These are phyloP conservation scores for Antheraea yamamai DNA, from an alignment of 2,888 invertebrate species.

Conservation along the genomic window DNA sequence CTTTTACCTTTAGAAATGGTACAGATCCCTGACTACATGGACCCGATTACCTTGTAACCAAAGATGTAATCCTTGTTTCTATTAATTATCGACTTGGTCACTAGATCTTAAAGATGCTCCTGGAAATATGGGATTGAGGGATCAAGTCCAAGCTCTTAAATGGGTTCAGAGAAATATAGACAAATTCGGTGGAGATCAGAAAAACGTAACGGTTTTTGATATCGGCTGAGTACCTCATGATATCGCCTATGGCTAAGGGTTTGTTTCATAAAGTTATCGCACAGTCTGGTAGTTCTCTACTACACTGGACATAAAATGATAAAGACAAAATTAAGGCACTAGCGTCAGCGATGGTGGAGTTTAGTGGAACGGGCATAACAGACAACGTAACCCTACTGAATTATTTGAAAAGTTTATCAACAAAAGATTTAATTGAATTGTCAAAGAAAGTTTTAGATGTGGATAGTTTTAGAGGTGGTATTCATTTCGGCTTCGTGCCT, in stretches of 20 bases:
- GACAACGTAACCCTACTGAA: conserved; percentile 53
- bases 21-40: conserved; percentile 65
- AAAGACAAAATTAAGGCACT: conserved; percentile 46
- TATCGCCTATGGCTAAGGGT: conserved; percentile 73
- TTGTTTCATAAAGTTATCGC: conserved; percentile 69
- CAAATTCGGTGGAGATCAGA: conserved; percentile 73
- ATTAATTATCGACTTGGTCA: conserved; percentile 72
- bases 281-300: conserved; percentile 78
- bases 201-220: conserved; percentile 78
- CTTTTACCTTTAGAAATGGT: conserved; percentile 69
- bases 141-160: conserved; percentile 77
- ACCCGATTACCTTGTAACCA: conserved; percentile 71
- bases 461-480: conserved; percentile 56
- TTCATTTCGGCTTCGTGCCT: conserved; percentile 75
- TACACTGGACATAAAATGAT: conserved; percentile 71
- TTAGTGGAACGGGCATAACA: conserved; percentile 45
- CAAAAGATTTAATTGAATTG: conserved; percentile 54
- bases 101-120: conserved; percentile 66
- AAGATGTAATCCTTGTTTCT: conserved; percentile 66
- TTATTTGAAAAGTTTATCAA: conserved; percentile 55
- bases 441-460: conserved; percentile 49
- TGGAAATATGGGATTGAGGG: conserved; percentile 77
- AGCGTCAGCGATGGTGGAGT: conserved; percentile 53
- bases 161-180: conserved; percentile 77
- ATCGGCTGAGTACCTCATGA: conserved; percentile 67